Evolutionary conservation across 2,113 vertebrate species (phyloP).

Genomic region (Orientallactaga bullata): DNA sequence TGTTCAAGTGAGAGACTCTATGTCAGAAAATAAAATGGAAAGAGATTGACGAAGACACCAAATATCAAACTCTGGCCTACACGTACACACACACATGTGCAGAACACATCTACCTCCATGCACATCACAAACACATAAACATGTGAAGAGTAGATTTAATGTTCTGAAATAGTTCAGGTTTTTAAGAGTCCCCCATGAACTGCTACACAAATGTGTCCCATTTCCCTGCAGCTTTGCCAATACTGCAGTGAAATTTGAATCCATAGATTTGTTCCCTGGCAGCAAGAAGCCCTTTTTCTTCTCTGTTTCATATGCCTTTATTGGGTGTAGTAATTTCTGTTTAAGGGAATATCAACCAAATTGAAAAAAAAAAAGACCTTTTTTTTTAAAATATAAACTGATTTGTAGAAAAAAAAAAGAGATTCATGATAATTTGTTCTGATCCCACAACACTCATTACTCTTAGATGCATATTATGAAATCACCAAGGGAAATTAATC

Average conservation of each 20-base stretch:
- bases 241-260: neutral
- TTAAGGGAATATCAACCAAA: neutral
- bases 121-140: no score
- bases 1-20: no score
- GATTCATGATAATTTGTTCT: neutral
- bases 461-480: neutral
- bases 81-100: no score
- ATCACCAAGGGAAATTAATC: constrained; percentile 28
- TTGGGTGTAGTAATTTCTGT: neutral
- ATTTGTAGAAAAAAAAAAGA: constrained; percentile 49
- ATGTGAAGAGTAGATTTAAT: neutral
- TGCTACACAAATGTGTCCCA: neutral
- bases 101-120: no score
- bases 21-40: no score
- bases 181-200: neutral
- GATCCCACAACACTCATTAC: constrained; percentile 12
- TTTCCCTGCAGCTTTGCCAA: neutral
- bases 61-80: no score
- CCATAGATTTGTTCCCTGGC: neutral
- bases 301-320: constrained; percentile 11
- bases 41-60: no score
- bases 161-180: neutral
- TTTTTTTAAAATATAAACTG: neutral
- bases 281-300: neutral
- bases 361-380: neutral